Percentiles rank a stretch among this genome's conserved stretches.
Evolutionary conservation across 2,888 invertebrate species (phyloP).

Genomic region (Cactoblastis cactorum): DNA sequence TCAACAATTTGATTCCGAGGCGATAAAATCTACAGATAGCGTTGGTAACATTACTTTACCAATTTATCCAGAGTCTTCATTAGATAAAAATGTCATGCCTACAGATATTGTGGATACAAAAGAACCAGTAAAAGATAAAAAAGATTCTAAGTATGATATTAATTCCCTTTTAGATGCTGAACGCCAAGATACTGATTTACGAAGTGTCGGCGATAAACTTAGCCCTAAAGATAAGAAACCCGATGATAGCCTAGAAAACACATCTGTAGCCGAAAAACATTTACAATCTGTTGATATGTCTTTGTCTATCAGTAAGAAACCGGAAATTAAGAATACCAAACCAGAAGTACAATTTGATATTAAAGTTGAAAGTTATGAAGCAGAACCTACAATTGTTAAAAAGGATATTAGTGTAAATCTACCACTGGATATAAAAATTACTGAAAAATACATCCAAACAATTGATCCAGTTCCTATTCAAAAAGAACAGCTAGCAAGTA

Average conservation of each 20-base stretch:
- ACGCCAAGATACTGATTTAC: slow-evolving; percentile 44
- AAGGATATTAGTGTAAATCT: slow-evolving; percentile 43
- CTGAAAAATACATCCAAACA: slow-evolving; percentile 20
- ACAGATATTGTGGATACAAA: slow-evolving; percentile 25
- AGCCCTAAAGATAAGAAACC: slow-evolving; percentile 13
- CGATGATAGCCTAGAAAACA: slow-evolving; percentile 9
- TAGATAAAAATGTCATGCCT: slow-evolving; percentile 49
- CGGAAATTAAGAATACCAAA: slow-evolving; percentile 34
- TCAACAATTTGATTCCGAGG: slow-evolving; percentile 42
- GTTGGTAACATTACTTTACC: slow-evolving; percentile 37
- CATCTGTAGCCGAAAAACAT: slow-evolving; percentile 25
- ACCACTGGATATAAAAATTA: slow-evolving; percentile 31
- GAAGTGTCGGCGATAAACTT: slow-evolving; percentile 23
- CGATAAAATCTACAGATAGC: slow-evolving; percentile 41
- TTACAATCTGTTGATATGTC: slow-evolving; percentile 56
- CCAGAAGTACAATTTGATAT: slow-evolving; percentile 57
- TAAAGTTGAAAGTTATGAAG: slow-evolving; percentile 50
- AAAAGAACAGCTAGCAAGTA: slow-evolving; percentile 46
- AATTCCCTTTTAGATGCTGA: slow-evolving; percentile 54
- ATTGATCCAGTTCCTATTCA: slow-evolving; percentile 41
- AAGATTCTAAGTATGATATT: slow-evolving; percentile 37
- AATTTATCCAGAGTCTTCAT: slow-evolving; percentile 39
- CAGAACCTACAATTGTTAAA: slow-evolving; percentile 33
- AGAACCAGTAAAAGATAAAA: slow-evolving; percentile 21
- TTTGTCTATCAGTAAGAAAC: slow-evolving; percentile 52